Conservation (phyloP, 2,113 vertebrate species). For the Hiodon tergisus region DNA sequence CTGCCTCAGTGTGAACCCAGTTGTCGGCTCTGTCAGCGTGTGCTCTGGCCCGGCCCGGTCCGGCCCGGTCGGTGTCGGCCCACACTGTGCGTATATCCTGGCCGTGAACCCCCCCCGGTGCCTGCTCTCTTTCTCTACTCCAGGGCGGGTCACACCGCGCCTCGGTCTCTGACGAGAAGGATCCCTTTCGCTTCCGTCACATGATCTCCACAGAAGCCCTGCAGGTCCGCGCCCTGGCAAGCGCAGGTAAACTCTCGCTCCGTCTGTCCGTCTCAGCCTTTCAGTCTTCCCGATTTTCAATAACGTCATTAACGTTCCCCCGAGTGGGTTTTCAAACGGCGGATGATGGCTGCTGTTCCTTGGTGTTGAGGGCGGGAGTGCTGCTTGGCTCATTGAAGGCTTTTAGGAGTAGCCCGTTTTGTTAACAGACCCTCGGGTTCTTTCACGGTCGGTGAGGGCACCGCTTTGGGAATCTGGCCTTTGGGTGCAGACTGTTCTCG, state of each 20-base stretch:
- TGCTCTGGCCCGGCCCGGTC: not conserved
- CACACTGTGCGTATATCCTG: not conserved
- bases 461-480: no score
- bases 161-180: conserved; percentile 81
- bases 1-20: conserved; percentile 1
- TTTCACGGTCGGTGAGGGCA: no score
- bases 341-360: no score
- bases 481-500: no score
- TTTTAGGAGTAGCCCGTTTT: not conserved
- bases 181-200: conserved; percentile 89
- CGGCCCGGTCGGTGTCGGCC: not conserved
- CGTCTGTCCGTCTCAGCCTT: conserved; percentile 32
- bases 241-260: conserved; percentile 58
- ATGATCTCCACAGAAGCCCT: conserved; percentile 90
- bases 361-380: no score
- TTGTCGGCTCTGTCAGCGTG: not conserved
- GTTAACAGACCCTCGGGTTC: no score
- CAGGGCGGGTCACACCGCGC: conserved; percentile 82
- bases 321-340: not conserved
- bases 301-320: not conserved
- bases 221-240: conserved; percentile 79
- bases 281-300: not conserved
- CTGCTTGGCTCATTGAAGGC: not conserved
- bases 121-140: conserved; percentile 18
- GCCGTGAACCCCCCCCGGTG: not conserved